Base-by-base conservation (phyloP, 2,113 vertebrate species). In the Brachyhypopomus gauderio region DNA sequence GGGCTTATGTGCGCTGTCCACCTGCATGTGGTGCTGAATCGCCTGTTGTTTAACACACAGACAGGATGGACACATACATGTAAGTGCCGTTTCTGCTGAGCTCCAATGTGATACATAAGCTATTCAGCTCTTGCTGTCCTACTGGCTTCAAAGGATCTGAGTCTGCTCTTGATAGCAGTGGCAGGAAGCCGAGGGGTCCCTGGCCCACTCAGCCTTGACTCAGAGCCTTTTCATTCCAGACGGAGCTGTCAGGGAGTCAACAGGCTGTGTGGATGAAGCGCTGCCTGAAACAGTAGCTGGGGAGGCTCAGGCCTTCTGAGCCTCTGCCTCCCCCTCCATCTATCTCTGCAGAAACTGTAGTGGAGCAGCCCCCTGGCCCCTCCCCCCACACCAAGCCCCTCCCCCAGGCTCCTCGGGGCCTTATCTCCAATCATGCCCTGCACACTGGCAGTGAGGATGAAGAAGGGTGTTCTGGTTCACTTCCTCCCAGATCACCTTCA, bases 381-480 rank as follows among this genome's bases (percentile, higher is more conserved):
- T 41, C 41, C 41, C 7, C 38, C 41, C 41, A 41, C 30, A 30
- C 30, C 30, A 30, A 30, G 30, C 30, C 30, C 30, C 30, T 30
- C 30, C 30, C 41, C 41, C 41, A 1, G 41, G 5, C 41, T 52
- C 45, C 64, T 48, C 38, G 34, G 72, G 34, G 20, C 69, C 72
- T 81, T 75, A 81, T 81, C 79, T 69, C 63, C 25, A 58, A 52
- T 48, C 48, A 20, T 4, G 27, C 72, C 63, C 63, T 41, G 72
- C 72, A 59, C 79, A 75, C 72, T 62, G 60, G 79, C 79, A 22
- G 79, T 5, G 3, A 19, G 45, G 63, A 81, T 60, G 63, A 76
- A 72, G 34, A 45, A 63, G 48, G 75, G 45, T 64, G 67, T 70
- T 81, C 71, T 62, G 75, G 70, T 81, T 72, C 73, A 84, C 72